Evolutionary conservation across 2,888 invertebrate species (phyloP).

Genomic region (Pyralis farinalis): DNA sequence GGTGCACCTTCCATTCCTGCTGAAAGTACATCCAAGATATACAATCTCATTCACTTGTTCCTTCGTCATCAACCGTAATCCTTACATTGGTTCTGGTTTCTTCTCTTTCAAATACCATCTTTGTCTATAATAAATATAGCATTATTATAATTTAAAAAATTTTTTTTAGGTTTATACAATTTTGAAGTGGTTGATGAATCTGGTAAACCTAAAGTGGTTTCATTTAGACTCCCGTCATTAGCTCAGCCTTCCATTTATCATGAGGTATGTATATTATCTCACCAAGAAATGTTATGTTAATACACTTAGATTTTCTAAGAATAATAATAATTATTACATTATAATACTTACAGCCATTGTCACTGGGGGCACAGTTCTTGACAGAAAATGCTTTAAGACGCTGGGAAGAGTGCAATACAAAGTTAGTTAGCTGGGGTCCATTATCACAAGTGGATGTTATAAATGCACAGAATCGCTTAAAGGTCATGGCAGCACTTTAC

Average conservation of each 20-base stretch:
- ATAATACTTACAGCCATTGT: constrained; percentile 82
- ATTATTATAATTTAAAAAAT: too few relatives aligned
- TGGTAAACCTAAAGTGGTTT: constrained; percentile 91
- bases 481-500: constrained; percentile 93
- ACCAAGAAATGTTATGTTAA: too few relatives aligned
- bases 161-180: constrained; percentile 87
- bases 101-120: too few relatives aligned
- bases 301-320: too few relatives aligned
- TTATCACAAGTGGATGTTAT: constrained; percentile 93
- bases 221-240: constrained; percentile 94
- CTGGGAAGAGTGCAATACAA: constrained; percentile 94
- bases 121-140: too few relatives aligned
- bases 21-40: too few relatives aligned
- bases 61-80: too few relatives aligned
- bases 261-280: constrained; percentile 82
- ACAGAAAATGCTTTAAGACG: constrained; percentile 92
- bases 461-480: constrained; percentile 94
- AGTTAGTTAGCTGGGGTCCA: constrained; percentile 95
- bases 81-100: too few relatives aligned
- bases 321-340: constrained; percentile 6
- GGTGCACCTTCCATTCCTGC: too few relatives aligned
- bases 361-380: constrained; percentile 87
- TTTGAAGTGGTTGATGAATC: constrained; percentile 93
- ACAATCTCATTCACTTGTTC: too few relatives aligned
- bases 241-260: constrained; percentile 96